Evolutionary conservation across 2,888 invertebrate genomes (phyloP).

Genomic region (Falcaria lacertinaria): DNA sequence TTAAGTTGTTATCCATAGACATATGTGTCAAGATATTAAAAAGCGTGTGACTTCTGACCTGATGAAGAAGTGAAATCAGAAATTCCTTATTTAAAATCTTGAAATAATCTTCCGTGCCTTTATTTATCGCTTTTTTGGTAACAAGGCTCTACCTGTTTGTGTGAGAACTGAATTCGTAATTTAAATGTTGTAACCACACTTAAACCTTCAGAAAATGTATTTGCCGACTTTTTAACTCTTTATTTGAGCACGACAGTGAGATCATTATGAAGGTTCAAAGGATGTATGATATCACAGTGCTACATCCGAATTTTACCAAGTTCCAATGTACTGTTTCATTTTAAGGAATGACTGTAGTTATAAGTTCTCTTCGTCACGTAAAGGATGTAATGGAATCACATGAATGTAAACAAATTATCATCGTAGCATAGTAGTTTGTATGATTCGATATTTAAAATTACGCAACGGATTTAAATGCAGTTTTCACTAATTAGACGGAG

Average conservation of each 20-base stretch:
- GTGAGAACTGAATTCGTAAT: neutral
- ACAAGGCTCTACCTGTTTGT: neutral
- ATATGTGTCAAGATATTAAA: too few species aligned
- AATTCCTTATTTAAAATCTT: neutral
- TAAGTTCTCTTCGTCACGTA: neutral
- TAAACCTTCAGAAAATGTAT: neutral
- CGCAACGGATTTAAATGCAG: too few species aligned
- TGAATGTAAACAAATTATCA: too few species aligned
- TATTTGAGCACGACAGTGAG: conserved; percentile 10
- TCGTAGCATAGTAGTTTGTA: too few species aligned
- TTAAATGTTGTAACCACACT: neutral
- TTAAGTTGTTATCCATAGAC: too few species aligned
- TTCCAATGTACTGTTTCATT: conserved; percentile 11
- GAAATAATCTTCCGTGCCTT: neutral
- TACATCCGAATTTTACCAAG: conserved; percentile 24
- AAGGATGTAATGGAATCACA: too few species aligned
- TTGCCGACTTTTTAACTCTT: neutral
- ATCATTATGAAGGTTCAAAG: conserved; percentile 25
- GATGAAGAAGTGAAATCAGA: neutral
- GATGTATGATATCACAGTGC: conserved; percentile 11
- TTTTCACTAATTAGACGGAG: too few species aligned
- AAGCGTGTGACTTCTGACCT: too few species aligned
- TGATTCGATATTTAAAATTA: too few species aligned
- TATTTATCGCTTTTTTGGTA: neutral
- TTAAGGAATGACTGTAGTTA: conserved; percentile 9